phyloP scores from a whole-genome alignment of 2,113 vertebrate species.

The Neolamprologus kungweensis region DNA sequence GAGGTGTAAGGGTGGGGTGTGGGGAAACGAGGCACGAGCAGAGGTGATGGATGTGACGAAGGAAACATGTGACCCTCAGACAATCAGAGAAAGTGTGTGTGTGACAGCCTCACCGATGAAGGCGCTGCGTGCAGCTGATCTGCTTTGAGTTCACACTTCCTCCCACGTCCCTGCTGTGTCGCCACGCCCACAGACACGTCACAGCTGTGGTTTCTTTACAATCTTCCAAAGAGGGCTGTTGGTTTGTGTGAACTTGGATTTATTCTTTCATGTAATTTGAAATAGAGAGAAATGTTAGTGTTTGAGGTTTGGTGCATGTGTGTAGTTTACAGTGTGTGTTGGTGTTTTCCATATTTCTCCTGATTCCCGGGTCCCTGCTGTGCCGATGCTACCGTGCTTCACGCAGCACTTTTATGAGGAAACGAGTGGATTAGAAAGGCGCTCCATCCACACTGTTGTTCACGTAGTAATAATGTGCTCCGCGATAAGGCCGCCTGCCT shows the following conservation, averaged over 20 bases:
- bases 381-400: not conserved
- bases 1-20: not conserved
- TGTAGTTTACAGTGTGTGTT: not conserved
- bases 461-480: not conserved
- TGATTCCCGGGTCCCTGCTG: not conserved
- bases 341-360: not conserved
- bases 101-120: not conserved
- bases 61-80: not conserved
- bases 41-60: not conserved
- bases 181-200: not conserved
- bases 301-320: not conserved
- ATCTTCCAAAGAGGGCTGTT: not conserved
- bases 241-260: not conserved
- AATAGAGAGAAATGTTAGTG: not conserved
- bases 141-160: not conserved
- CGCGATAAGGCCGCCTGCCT: not conserved
- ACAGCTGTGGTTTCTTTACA: not conserved
- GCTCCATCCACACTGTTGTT: not conserved
- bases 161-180: not conserved
- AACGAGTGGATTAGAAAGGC: not conserved
- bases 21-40: not conserved
- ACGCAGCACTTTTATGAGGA: not conserved
- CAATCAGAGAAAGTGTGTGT: not conserved
- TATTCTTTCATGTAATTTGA: not conserved
- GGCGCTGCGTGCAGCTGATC: slow-evolving; percentile 2